Base-by-base conservation (phyloP, 2,113 vertebrate species). In the Struthidea cinerea region DNA sequence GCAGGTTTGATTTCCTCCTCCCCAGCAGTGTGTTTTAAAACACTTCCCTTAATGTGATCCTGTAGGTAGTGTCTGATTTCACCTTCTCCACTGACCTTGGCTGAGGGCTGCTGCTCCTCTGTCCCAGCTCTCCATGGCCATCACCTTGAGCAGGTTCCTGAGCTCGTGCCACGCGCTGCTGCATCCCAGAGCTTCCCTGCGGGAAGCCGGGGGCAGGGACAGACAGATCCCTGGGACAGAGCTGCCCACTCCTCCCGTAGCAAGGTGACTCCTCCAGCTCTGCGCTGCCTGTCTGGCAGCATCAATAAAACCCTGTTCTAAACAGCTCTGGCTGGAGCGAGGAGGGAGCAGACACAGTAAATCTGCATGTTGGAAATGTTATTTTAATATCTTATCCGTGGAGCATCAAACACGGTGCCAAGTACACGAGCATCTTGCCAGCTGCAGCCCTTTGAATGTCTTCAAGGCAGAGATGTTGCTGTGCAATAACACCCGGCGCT, bases 371-470 rank as follows among this genome's bases (percentile, higher is more conserved):
- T 89, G 71, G 88, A 71, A 80, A 88, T 81, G 90, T 86, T 92
- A 15, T 90, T 88, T 95, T 96, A 93, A 82, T 90, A 33, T 78
- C 80, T n/a, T 49, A 32, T 42, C 85, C 10, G 16, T 27, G 37
- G 7, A 83, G 76, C 92, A 74, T 55, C 91, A 69, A 61, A 77
- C 24, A 7, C 70, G 11, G 50, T 86, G 95, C 96, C 94, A 87
- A 88, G 80, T 3, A 41, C 90, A 5, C 17, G 9, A 61, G 64
- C 39, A 7, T 11, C 46, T 7, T 94, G 94, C 88, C 90, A 90
- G 93, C 93, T 91, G 94, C 95, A 93, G 89, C 94, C 94, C 93
- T 90, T 55, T 75, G 79, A 44, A 55, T 23, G 93, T 60, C 90
- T 70, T 6, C 21, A 10, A 84, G 77, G 88, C 92, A 64, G 87